Evolutionary conservation across 2,113 vertebrate species (phyloP), one percentile per base, ranked within the genome.

Genomic region (Tragelaphus buxtoni): DNA sequence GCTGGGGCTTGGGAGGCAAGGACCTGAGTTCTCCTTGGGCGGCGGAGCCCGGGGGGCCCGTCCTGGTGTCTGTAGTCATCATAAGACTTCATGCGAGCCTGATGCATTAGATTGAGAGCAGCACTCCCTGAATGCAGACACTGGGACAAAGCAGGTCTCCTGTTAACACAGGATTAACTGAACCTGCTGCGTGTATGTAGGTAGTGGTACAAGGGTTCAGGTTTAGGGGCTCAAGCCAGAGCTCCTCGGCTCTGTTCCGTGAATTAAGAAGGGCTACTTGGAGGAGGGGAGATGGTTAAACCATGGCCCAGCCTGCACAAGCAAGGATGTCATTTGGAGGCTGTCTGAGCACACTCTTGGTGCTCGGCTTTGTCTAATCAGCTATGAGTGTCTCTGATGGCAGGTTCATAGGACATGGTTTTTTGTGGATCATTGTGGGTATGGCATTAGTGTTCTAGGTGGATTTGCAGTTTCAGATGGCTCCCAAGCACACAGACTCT

Each of bases 321-420:
- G 47, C 72, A 80, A 51, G 45, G 32, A 56, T 87, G 42, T 35
- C 18, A 84, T 39, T 35, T 65, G 17, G 16, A 39, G 35, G 18
- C 79, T 87, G 81, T 56, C 82, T 74, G 42, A 87, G 86, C 77
- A 58, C 83, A 74, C 24, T 26, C 32, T 72, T 16, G 13, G 53
- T 35, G 45, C 56, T 45, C 4, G 13, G 65, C 86, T 88, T 65
- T 69, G 16, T 58, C 47, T 86, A 30, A 77, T 53, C 2, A 6
- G 49, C 80, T 13, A 2, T 30, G 88, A 51, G 42, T 83, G 42
- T 85, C 61, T 96, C 28, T 83, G 22, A 63, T 82, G 81, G 51
- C 53, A 89, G 81, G 74, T 42, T 76, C 28, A 26, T 9, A 11
- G 61, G 26, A 6, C 42, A 8, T 39, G 12, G 14, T n/a, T 69